Conservation (phyloP, 37 sponge, comb jelly and placozoan genomes). For the Beroe ovata region DNA sequence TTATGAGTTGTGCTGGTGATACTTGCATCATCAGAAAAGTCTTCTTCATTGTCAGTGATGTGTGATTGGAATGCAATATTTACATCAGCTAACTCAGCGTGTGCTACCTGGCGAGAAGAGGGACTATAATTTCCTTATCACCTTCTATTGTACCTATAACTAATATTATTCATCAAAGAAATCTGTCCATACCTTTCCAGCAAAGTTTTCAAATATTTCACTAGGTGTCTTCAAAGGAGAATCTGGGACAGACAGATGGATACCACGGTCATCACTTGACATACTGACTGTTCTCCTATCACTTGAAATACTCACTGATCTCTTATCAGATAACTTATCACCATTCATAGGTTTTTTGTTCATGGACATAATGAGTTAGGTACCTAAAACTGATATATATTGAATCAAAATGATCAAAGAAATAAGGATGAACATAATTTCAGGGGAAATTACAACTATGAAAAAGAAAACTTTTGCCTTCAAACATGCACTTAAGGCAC, state of each 20-base stretch:
- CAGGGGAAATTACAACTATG: too few species aligned
- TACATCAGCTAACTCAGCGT: constrained; percentile 43
- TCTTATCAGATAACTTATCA: background rate
- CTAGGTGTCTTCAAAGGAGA: background rate
- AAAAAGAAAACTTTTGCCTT: too few species aligned
- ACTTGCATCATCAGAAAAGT: background rate
- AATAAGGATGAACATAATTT: too few species aligned
- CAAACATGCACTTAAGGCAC: too few species aligned
- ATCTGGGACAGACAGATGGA: background rate
- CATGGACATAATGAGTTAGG: too few species aligned
- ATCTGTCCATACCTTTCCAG: background rate
- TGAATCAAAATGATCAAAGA: too few species aligned
- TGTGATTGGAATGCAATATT: constrained; percentile 44
- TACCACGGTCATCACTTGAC: too few species aligned
- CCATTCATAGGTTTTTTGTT: too few species aligned
- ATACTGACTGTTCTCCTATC: too few species aligned
- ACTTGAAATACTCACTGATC: background rate
- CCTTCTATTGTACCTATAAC: too few species aligned
- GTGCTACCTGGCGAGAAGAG: constrained; percentile 33
- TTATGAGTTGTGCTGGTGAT: background rate
- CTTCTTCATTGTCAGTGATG: background rate
- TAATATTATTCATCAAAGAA: background rate
- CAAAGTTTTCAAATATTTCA: background rate
- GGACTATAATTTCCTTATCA: too few species aligned
- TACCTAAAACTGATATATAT: too few species aligned